Conservation (phyloP, 2,113 vertebrate species). For the Petrocephalus microphthalmus region DNA sequence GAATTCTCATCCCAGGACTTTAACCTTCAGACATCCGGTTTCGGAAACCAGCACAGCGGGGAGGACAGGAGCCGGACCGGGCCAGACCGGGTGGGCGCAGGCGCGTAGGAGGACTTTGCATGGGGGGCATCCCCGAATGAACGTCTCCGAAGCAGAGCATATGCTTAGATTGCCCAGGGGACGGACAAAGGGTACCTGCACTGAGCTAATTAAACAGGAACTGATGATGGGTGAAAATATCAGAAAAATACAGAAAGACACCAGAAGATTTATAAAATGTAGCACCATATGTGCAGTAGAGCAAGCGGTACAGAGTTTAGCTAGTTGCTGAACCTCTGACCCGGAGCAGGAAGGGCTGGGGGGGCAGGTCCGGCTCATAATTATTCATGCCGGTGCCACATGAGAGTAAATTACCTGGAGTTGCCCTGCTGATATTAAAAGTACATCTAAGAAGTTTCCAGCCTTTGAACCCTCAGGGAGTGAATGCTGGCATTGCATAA, state of each 20-base stretch:
- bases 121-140: background rate
- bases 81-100: background rate
- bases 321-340: background rate
- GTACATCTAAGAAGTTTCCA: background rate
- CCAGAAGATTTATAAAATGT: background rate
- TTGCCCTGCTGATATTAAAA: background rate
- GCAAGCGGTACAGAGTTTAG: background rate
- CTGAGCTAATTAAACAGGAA: constrained; percentile 1
- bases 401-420: background rate
- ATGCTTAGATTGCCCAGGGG: background rate
- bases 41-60: background rate
- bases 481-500: background rate
- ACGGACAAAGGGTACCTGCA: background rate
- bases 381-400: background rate
- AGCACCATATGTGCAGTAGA: background rate
- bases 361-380: background rate
- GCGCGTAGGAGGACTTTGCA: too few species aligned
- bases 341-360: background rate
- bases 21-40: background rate
- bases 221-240: constrained; percentile 16
- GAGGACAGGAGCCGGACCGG: background rate
- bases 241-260: background rate
- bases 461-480: background rate
- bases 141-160: background rate
- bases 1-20: background rate